Conservation (phyloP, 2,888 invertebrate species). For the Xestoiulus laeticollis region DNA sequence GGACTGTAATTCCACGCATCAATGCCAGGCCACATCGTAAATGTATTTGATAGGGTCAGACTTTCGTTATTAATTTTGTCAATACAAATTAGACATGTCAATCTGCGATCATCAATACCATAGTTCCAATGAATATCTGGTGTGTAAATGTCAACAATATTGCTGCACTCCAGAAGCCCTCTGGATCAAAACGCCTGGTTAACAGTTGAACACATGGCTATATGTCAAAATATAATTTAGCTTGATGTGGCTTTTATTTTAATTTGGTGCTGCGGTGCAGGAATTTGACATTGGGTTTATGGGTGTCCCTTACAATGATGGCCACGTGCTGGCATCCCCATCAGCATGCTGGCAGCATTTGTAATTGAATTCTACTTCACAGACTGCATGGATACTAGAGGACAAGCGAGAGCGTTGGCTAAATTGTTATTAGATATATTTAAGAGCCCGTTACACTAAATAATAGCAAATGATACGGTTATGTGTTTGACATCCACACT, state of each 20-base stretch:
- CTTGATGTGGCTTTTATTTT: neutral
- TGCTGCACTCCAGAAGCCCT: neutral
- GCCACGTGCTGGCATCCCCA: neutral
- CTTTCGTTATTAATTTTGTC: too few relatives aligned
- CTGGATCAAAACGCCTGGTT: neutral
- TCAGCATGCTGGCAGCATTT: neutral
- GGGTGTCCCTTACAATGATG: neutral
- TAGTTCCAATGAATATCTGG: too few relatives aligned
- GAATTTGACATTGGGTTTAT: neutral
- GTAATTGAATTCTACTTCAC: neutral
- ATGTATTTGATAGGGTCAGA: too few relatives aligned
- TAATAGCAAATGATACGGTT: neutral
- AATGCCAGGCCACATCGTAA: too few relatives aligned
- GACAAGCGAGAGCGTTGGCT: neutral
- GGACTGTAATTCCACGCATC: too few relatives aligned
- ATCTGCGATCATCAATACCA: too few relatives aligned
- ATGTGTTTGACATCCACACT: neutral
- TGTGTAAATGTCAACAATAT: too few relatives aligned
- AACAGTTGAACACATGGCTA: neutral
- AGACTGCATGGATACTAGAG: neutral
- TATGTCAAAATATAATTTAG: neutral
- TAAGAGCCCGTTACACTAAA: constrained; percentile 2
- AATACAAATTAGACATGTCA: too few relatives aligned
- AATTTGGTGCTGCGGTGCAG: neutral
- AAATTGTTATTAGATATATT: constrained; percentile 31